Conservation (phyloP, 1,140 invertebrate genomes). For the Ylistrum balloti region DNA sequence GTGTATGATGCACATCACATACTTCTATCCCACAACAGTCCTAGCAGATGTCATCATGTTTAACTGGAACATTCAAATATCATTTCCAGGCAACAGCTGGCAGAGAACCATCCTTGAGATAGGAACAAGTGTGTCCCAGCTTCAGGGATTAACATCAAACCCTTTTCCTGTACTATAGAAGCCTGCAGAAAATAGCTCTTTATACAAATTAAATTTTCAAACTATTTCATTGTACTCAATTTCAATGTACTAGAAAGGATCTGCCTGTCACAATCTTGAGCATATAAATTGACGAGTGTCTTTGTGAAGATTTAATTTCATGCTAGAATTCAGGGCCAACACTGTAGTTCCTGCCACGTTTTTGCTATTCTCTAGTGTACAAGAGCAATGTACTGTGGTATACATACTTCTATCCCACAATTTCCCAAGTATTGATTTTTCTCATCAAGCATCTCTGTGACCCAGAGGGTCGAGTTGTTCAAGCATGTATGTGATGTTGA, state of each 20-base stretch:
- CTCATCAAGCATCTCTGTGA: slow-evolving; percentile 38
- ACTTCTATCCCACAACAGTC: background rate
- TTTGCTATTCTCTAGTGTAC: slow-evolving; percentile 38
- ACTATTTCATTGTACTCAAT: slow-evolving; percentile 22
- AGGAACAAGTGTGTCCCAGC: background rate
- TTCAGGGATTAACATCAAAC: background rate
- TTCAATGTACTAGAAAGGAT: slow-evolving; percentile 15
- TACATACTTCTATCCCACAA: slow-evolving; percentile 22
- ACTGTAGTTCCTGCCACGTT: background rate
- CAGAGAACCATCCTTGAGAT: background rate
- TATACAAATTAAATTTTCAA: slow-evolving; percentile 16
- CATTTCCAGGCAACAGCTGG: background rate
- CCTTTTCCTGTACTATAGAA: background rate
- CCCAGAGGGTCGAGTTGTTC: slow-evolving; percentile 31
- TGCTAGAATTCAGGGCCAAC: slow-evolving; percentile 32
- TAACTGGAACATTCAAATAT: slow-evolving; percentile 10
- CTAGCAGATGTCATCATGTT: background rate
- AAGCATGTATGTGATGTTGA: slow-evolving; percentile 38
- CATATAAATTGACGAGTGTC: slow-evolving; percentile 26
- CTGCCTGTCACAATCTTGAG: background rate
- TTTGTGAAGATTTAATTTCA: slow-evolving; percentile 36
- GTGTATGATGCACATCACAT: background rate
- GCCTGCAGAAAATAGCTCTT: slow-evolving; percentile 17
- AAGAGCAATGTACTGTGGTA: slow-evolving; percentile 38
- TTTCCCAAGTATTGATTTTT: slow-evolving; percentile 35